Conservation (phyloP, 2,113 vertebrate species). For the Nipponia nippon region DNA sequence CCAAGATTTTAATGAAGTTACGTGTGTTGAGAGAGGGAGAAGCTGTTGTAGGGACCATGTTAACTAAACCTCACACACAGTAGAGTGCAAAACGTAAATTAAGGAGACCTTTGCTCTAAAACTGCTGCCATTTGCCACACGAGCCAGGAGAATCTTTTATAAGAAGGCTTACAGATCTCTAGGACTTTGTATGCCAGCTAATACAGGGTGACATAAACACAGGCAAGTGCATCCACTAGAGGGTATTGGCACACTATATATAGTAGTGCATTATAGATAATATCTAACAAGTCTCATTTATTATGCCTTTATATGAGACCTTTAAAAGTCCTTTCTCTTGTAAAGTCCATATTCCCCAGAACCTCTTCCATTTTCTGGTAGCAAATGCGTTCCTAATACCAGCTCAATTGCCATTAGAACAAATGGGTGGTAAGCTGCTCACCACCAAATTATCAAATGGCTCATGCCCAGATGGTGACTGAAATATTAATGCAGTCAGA, state of each 20-base stretch:
- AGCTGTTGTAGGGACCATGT: neutral
- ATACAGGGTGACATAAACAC: neutral
- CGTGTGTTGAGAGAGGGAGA: neutral
- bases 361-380: neutral
- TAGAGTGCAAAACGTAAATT: neutral
- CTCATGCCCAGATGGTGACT: neutral
- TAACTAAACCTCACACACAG: neutral
- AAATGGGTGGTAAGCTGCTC: neutral
- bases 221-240: constrained; percentile 49
- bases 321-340: neutral
- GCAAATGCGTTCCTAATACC: constrained; percentile 6
- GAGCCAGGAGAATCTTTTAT: neutral
- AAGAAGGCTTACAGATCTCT: neutral
- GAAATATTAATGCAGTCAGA: neutral
- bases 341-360: neutral
- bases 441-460: neutral
- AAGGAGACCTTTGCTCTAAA: neutral
- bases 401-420: constrained; percentile 13
- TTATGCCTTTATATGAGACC: neutral
- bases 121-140: neutral
- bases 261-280: neutral
- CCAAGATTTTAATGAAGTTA: neutral
- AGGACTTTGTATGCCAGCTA: neutral
- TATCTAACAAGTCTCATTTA: neutral
- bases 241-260: constrained; percentile 56